Percentiles rank a stretch among this genome's conserved stretches.
Evolutionary conservation across 2,888 invertebrate genomes (phyloP).

Genomic region (Drosophila anceps): DNA sequence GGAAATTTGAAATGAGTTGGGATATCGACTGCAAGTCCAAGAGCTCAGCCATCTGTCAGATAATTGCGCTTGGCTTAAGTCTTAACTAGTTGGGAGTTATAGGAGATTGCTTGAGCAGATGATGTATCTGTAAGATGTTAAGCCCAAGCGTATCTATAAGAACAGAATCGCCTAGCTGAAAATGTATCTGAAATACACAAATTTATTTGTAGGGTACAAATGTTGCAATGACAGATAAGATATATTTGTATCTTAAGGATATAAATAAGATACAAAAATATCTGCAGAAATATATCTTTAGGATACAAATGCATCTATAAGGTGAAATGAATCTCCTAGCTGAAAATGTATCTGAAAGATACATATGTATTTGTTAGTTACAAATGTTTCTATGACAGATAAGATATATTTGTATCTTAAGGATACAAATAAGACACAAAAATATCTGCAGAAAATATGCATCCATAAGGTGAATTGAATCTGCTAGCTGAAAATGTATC

Average conservation of each 20-base stretch:
- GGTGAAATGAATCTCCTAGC: not conserved
- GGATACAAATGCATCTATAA: not conserved
- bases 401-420: not conserved
- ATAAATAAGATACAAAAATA: not conserved
- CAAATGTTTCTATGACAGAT: not conserved
- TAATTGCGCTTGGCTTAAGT: not conserved
- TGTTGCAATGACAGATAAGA: not conserved
- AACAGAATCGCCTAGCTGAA: too few relatives aligned
- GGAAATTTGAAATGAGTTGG: not conserved
- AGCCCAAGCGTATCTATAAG: too few relatives aligned
- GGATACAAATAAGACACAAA: not conserved
- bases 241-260: not conserved
- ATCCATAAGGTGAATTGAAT: not conserved
- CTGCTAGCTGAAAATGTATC: not conserved
- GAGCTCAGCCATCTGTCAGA: slow-evolving; percentile 2
- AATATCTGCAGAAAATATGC: not conserved
- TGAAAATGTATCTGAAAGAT: not conserved
- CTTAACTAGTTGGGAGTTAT: not conserved
- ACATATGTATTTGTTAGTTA: not conserved
- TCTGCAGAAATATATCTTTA: not conserved
- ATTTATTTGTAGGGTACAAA: not conserved
- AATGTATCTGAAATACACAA: too few relatives aligned
- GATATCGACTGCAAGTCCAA: not conserved
- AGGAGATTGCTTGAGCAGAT: not conserved
- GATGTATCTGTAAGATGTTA: too few relatives aligned